Evolutionary conservation across 2,113 vertebrate species (phyloP).

Genomic region (Solea senegalensis): DNA sequence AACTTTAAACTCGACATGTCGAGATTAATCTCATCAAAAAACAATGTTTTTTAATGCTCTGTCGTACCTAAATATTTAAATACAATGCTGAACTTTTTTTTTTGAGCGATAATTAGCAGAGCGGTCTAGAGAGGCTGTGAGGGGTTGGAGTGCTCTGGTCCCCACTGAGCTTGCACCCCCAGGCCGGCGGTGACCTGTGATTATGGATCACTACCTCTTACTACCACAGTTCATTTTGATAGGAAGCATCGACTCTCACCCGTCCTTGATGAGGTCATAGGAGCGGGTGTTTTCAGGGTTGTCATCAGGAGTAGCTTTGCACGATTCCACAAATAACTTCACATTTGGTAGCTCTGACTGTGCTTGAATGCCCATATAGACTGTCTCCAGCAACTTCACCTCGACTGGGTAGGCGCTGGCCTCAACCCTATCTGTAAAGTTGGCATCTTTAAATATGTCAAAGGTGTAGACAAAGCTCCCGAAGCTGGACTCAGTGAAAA

Average conservation of each 20-base stretch:
- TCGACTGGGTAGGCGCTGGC: slow-evolving; percentile 72
- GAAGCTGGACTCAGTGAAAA: slow-evolving; percentile 78
- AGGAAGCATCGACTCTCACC: slow-evolving; percentile 53
- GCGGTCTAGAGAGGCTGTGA: no score
- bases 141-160: no score
- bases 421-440: slow-evolving; percentile 49
- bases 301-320: slow-evolving; percentile 78
- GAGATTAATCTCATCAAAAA: no score
- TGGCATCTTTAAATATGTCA: slow-evolving; percentile 64
- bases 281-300: slow-evolving; percentile 64
- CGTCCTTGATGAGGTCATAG: slow-evolving; percentile 76
- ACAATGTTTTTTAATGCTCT: no score
- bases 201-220: no score
- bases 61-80: no score
- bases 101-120: no score
- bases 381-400: slow-evolving; percentile 61
- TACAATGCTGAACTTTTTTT: no score
- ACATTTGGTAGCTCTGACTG: slow-evolving; percentile 64
- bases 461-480: slow-evolving; percentile 80
- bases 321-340: slow-evolving; percentile 78
- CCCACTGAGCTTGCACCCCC: no score
- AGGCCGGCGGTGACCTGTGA: no score
- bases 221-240: no score
- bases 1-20: no score
- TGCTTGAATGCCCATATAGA: slow-evolving; percentile 77